Evolutionary conservation across 1,140 invertebrate species (phyloP).

Genomic region (Prorops nasuta): DNA sequence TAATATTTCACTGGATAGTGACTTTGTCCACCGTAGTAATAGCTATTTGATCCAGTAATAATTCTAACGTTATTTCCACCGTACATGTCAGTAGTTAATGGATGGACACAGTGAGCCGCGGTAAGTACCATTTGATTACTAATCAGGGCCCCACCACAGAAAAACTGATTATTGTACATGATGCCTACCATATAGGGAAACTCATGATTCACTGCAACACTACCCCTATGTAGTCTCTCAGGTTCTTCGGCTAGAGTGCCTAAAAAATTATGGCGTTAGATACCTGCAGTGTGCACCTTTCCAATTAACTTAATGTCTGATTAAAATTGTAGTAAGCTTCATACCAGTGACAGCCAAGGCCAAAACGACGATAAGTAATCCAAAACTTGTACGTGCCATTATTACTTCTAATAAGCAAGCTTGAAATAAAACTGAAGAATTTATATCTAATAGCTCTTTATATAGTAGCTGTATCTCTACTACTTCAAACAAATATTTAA

Average conservation of each 20-base stretch:
- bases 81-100: neutral
- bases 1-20: no score
- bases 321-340: neutral
- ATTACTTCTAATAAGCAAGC: no score
- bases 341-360: no score
- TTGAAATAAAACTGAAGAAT: no score
- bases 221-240: constrained; percentile 4
- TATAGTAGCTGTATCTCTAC: no score
- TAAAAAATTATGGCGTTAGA: neutral
- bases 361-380: no score
- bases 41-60: constrained; percentile 5
- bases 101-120: constrained; percentile 23
- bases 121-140: constrained; percentile 13
- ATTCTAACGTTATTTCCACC: neutral
- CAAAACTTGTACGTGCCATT: no score
- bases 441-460: no score
- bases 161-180: neutral
- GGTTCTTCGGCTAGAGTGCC: neutral
- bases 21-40: neutral
- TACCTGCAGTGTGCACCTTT: neutral
- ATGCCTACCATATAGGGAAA: constrained; percentile 24
- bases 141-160: constrained; percentile 21
- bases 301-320: neutral
- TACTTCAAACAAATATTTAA: no score
- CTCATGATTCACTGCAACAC: neutral